A percentile compares a stretch with the other conserved stretches of the same genome.
phyloP scores from a whole-genome alignment of 2,888 invertebrate species.

The Lissonota sp. region DNA sequence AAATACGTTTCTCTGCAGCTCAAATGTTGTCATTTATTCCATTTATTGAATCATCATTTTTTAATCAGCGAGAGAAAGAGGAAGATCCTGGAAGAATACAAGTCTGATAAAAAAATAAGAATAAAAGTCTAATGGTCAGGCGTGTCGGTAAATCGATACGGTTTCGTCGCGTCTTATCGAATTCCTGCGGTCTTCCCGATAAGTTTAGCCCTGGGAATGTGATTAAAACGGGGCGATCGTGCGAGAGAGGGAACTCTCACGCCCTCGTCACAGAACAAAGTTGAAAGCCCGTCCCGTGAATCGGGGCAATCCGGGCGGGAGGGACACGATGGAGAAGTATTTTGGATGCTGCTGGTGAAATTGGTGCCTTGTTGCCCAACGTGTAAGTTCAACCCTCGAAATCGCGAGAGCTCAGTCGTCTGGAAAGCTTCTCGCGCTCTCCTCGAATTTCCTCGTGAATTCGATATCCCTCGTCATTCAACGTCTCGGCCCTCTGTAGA shows the following conservation, averaged over 20 bases:
- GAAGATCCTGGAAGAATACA: too few species aligned
- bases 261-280: slow-evolving; percentile 35
- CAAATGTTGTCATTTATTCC: too few species aligned
- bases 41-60: too few species aligned
- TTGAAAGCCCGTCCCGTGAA: slow-evolving; percentile 50
- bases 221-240: slow-evolving; percentile 37
- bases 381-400: slow-evolving; percentile 30
- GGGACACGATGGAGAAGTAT: slow-evolving; percentile 42
- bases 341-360: slow-evolving; percentile 40
- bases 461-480: slow-evolving; percentile 43
- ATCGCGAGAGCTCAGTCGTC: slow-evolving; percentile 16
- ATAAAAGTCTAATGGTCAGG: slow-evolving; percentile 22
- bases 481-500: slow-evolving; percentile 28
- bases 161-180: slow-evolving; percentile 41
- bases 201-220: slow-evolving; percentile 50
- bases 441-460: slow-evolving; percentile 49
- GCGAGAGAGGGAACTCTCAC: neutral
- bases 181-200: slow-evolving; percentile 47
- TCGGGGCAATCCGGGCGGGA: too few species aligned
- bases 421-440: slow-evolving; percentile 22
- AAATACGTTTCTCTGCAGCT: too few species aligned
- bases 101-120: too few species aligned
- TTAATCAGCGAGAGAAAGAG: too few species aligned
- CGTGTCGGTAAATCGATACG: slow-evolving; percentile 29
- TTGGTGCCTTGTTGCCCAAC: slow-evolving; percentile 7